Evolutionary conservation across 2,113 vertebrate genomes (phyloP).

Genomic region (Pelusios castaneus): DNA sequence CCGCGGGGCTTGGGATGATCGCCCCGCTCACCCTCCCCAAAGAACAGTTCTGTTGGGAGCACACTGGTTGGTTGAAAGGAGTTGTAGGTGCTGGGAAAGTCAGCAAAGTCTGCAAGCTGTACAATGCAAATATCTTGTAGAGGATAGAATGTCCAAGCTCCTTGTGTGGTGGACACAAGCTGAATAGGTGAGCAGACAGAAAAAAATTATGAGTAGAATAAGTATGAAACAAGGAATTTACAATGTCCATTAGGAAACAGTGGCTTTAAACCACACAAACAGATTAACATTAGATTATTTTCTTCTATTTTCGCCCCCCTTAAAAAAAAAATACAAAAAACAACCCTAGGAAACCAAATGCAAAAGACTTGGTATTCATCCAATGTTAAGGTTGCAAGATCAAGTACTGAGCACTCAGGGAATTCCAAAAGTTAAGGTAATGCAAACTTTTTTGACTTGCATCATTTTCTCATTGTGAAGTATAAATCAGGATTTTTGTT

Average conservation of each 20-base stretch:
- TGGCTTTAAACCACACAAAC: neutral
- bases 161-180: neutral
- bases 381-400: constrained; percentile 30
- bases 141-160: neutral
- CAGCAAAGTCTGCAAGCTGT: neutral
- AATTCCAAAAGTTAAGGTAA: neutral
- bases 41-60: no score
- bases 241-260: neutral
- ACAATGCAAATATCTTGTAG: neutral
- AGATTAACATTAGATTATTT: neutral
- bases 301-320: constrained; percentile 34
- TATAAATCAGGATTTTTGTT: neutral
- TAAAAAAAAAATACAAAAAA: constrained; percentile 48
- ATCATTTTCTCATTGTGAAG: constrained; percentile 14
- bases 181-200: neutral
- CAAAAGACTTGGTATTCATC: constrained; percentile 34
- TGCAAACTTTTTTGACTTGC: neutral
- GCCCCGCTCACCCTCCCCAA: no score
- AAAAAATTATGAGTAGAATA: neutral
- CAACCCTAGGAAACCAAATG: neutral
- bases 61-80: neutral
- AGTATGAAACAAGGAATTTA: neutral
- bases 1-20: no score
- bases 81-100: neutral
- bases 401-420: constrained; percentile 36